A percentile compares a stretch with the other conserved stretches of the same genome.
phyloP scores from a whole-genome alignment of 1,140 invertebrate genomes.

The Musca vetustissima region DNA sequence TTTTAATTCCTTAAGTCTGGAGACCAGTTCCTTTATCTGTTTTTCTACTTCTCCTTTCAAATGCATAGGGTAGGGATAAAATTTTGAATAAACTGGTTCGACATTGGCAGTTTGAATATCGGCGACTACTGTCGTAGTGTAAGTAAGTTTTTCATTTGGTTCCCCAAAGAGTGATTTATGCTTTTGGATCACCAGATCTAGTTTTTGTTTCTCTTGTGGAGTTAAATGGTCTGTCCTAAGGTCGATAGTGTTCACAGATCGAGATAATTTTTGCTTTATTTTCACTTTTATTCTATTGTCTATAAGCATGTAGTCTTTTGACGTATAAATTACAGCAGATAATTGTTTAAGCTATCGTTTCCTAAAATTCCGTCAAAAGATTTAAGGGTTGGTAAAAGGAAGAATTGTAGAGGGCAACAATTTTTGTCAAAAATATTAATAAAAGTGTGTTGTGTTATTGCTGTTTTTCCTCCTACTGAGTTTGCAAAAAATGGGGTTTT shows the following conservation, averaged over 20 bases:
- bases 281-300: background rate
- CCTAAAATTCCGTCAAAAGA: constrained; percentile 13
- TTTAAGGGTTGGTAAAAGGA: constrained; percentile 14
- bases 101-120: background rate
- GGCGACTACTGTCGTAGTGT: background rate
- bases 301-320: constrained; percentile 10
- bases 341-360: constrained; percentile 10
- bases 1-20: no score
- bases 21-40: background rate
- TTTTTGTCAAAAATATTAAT: constrained; percentile 24
- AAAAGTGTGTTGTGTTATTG: constrained; percentile 17
- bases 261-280: constrained; percentile 1
- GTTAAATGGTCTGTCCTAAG: background rate
- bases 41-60: background rate
- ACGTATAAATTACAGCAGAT: constrained; percentile 5
- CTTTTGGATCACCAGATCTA: background rate
- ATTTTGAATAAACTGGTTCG: constrained; percentile 24
- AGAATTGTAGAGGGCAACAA: constrained; percentile 17
- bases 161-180: background rate
- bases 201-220: constrained; percentile 5
- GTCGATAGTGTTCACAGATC: constrained; percentile 21
- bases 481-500: constrained; percentile 18
- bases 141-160: constrained; percentile 11
- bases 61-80: constrained; percentile 26
- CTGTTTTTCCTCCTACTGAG: constrained; percentile 16